phyloP scores from a whole-genome alignment of 2,888 invertebrate species.

The Orthosia cruda region DNA sequence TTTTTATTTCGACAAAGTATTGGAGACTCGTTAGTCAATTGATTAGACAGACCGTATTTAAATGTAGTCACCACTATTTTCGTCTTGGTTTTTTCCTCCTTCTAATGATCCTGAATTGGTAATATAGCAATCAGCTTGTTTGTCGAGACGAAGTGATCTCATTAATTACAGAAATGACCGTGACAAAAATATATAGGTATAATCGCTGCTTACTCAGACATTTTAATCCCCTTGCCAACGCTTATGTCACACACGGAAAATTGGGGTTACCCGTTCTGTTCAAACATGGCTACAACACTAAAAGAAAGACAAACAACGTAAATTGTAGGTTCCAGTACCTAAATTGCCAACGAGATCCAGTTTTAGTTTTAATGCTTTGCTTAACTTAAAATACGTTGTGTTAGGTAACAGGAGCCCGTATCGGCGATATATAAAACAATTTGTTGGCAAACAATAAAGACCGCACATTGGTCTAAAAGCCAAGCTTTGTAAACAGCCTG shows the following conservation, averaged over 20 bases:
- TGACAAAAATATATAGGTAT: constrained; percentile 22
- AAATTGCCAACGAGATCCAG: constrained; percentile 35
- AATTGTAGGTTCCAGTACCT: constrained; percentile 34
- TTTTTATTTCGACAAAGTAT: background rate
- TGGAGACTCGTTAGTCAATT: background rate
- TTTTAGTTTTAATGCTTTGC: constrained; percentile 55
- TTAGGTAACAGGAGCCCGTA: constrained; percentile 50
- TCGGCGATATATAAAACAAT: constrained; percentile 63
- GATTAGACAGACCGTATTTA: constrained; percentile 6
- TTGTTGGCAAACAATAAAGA: constrained; percentile 68
- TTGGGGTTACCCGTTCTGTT: constrained; percentile 25
- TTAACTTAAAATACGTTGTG: constrained; percentile 49
- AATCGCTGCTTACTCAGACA: constrained; percentile 4
- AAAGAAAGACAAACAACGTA: constrained; percentile 42
- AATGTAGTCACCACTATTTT: background rate
- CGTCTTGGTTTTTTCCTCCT: background rate
- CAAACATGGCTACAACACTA: constrained; percentile 12
- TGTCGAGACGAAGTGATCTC: constrained; percentile 17
- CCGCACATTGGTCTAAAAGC: constrained; percentile 62
- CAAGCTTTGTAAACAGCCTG: constrained; percentile 60
- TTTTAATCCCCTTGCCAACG: constrained; percentile 18
- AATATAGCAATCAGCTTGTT: background rate
- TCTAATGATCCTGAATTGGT: constrained; percentile 10
- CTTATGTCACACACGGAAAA: constrained; percentile 16
- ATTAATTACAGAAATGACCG: constrained; percentile 9